Base-by-base conservation (phyloP, 2,888 invertebrate species). In the Ectobius pallidus region DNA sequence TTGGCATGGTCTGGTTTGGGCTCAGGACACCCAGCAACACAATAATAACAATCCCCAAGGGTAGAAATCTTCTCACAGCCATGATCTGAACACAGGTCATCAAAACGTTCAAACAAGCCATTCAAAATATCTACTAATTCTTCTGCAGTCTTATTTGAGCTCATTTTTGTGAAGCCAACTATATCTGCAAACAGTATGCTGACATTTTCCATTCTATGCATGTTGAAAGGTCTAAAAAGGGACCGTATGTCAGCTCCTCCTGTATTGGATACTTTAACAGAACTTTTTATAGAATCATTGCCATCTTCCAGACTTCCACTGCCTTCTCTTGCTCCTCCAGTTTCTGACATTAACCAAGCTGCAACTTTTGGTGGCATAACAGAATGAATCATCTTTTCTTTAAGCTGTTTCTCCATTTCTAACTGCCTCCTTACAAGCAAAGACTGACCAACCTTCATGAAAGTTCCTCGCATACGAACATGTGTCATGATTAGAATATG, bases 51-150 rank as follows among this genome's bases (percentile, higher is more conserved):
- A 85, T 98, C 95, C 27, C 94, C 94, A 70, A 99, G 86, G 0
- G 98, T 99, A 44, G 96, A 96, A 80, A 99, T 99, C 84, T 99
- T 99, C 82, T 99, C 98, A 83, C 98, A 97, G 70, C 94, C 94
- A 81, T 93, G 92, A 76, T 91, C 87, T 75, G 90, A 89, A 82
- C 98, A 98, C 65, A 99, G 86, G 77, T 93, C 91, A 81, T 97
- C 97, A 82, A 97, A 97, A 76, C 97, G 88, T 81, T 97, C 97
- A 84, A 99, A 99, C 73, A 99, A 86, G 84, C 97, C 97, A 83
- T 98, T 98, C 72, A 99, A 87, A 80, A 99, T 94, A 80, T 92
- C 95, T 14, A 99, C 98, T 78, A 99, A 86, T 83, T 97, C 95
- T 83, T 97, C 97, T 71, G 98, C 98, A 78, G 93, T 95, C 85